Conservation (phyloP, 2,888 invertebrate genomes). For the Rhodophaea formosa region DNA sequence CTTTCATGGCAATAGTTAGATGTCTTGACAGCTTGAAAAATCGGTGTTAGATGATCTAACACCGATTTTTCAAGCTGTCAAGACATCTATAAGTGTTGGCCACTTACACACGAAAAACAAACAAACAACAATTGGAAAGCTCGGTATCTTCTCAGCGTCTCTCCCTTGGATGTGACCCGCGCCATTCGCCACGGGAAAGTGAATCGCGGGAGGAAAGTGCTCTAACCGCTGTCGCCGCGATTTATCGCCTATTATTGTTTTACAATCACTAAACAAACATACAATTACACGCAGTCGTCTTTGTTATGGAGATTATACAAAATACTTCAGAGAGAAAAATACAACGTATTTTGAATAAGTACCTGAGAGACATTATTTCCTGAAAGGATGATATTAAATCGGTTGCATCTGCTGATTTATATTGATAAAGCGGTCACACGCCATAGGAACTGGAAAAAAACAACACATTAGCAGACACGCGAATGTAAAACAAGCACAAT, state of each 20-base stretch:
- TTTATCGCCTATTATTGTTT: conserved; percentile 12
- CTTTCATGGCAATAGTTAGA: too few species aligned
- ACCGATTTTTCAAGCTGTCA: too few species aligned
- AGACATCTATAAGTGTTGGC: too few species aligned
- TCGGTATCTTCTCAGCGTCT: not conserved
- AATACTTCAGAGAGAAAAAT: too few species aligned
- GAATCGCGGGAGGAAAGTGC: conserved; percentile 36
- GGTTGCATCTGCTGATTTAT: conserved; percentile 2
- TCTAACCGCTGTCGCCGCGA: conserved; percentile 12
- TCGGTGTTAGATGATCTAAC: too few species aligned
- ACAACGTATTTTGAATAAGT: too few species aligned
- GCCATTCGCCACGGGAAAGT: conserved; percentile 44
- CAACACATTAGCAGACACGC: not conserved
- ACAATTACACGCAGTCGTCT: not conserved
- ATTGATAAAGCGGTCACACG: conserved; percentile 1
- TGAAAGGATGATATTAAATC: conserved; percentile 7
- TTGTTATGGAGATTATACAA: too few species aligned
- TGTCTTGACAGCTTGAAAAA: too few species aligned
- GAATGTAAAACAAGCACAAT: not conserved
- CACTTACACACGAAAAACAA: too few species aligned
- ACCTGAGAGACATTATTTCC: not conserved
- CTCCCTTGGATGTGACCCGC: conserved; percentile 28
- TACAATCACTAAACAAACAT: not conserved
- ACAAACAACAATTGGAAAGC: too few species aligned
- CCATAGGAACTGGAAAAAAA: not conserved